Percentiles rank a stretch among this genome's conserved stretches.
These are phyloP conservation scores for Frieseomelitta varia DNA, from an alignment of 1,140 invertebrate genomes.

Conservation along the genomic window DNA sequence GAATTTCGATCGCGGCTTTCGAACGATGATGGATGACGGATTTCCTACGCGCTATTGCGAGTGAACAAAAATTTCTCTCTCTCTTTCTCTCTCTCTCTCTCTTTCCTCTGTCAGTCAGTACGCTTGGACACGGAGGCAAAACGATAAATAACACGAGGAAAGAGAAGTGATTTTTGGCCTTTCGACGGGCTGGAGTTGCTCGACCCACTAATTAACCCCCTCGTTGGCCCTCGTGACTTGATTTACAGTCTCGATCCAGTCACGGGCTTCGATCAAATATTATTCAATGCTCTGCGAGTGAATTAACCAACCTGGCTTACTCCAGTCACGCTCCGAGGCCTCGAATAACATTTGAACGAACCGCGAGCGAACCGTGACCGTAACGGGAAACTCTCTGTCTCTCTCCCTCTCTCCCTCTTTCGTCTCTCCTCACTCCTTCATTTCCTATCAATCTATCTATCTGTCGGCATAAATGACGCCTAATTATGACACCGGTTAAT, in stretches of 20 bases:
- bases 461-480: constrained; percentile 1
- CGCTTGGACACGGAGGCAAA: background rate
- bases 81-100: background rate
- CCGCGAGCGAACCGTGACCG: constrained; percentile 25
- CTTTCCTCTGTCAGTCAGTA: background rate
- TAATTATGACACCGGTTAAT: constrained; percentile 42
- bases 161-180: background rate
- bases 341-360: constrained; percentile 47
- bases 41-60: background rate
- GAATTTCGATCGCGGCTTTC: constrained; percentile 28
- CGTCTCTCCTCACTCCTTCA: background rate
- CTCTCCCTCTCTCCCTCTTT: background rate
- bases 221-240: background rate
- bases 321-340: constrained; percentile 17
- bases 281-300: constrained; percentile 39
- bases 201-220: constrained; percentile 23
- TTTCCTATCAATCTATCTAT: background rate
- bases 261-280: constrained; percentile 37
- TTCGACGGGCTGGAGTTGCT: background rate
- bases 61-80: constrained; percentile 2
- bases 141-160: constrained; percentile 23
- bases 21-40: constrained; percentile 35
- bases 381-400: background rate
- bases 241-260: constrained; percentile 25
- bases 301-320: constrained; percentile 33